Conservation (phyloP, 1,140 invertebrate genomes). For the Ephestia elutella region DNA sequence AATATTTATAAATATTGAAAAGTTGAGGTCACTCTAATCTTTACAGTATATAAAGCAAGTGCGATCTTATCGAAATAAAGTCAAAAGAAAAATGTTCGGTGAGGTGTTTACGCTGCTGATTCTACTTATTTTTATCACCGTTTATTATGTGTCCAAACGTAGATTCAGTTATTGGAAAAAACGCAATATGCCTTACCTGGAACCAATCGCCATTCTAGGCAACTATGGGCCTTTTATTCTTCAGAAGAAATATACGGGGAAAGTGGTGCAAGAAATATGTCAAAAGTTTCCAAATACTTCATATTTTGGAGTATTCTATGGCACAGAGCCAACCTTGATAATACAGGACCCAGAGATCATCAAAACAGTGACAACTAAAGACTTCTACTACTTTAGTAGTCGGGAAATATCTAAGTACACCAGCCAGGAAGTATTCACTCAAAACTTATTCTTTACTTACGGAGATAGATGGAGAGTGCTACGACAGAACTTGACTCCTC, state of each 20-base stretch:
- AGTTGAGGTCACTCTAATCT: neutral
- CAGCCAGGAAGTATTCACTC: conserved; percentile 43
- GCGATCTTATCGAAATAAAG: neutral
- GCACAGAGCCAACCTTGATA: conserved; percentile 57
- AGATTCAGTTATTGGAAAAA: conserved; percentile 56
- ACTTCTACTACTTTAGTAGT: conserved; percentile 72
- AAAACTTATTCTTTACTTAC: conserved; percentile 51
- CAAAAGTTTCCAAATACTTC: conserved; percentile 41
- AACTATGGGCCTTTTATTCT: conserved; percentile 54
- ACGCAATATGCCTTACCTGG: conserved; percentile 40
- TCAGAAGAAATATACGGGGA: conserved; percentile 26
- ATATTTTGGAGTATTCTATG: conserved; percentile 57
- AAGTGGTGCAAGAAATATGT: conserved; percentile 28
- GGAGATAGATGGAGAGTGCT: conserved; percentile 75
- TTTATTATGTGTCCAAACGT: neutral
- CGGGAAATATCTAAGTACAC: conserved; percentile 66
- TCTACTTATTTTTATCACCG: neutral
- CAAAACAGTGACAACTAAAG: conserved; percentile 67
- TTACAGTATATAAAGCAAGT: neutral
- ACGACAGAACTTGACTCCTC: conserved; percentile 75
- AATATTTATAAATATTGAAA: too few relatives aligned
- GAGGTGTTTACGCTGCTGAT: neutral
- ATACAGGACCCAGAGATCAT: conserved; percentile 67
- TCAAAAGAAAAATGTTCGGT: neutral
- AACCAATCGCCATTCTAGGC: conserved; percentile 51